phyloP scores from a whole-genome alignment of 2,888 invertebrate genomes.

The Microplitis manilae region DNA sequence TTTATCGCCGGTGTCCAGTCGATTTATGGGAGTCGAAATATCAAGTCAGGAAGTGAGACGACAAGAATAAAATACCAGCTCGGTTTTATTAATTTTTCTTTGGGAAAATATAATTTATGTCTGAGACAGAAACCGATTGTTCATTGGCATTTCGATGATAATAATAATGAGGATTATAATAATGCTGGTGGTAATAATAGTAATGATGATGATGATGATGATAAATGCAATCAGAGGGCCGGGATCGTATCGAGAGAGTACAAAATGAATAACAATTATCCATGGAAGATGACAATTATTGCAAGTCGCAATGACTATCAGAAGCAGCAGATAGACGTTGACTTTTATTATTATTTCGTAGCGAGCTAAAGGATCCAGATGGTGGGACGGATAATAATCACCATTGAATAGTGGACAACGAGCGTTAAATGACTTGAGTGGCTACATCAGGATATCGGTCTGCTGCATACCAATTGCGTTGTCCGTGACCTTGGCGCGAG shows the following conservation, averaged over 20 bases:
- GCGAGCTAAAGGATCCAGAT: conserved; percentile 13
- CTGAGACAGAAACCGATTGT: neutral
- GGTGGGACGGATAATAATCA: conserved; percentile 33
- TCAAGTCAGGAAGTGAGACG: no score
- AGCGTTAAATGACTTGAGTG: conserved; percentile 34
- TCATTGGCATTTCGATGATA: no score
- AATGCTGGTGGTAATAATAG: neutral
- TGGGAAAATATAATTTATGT: no score
- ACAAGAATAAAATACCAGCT: no score
- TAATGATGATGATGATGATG: neutral
- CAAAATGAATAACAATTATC: neutral
- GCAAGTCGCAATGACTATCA: neutral
- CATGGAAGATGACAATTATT: conserved; percentile 1
- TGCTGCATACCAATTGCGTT: conserved; percentile 40
- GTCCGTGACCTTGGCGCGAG: conserved; percentile 38
- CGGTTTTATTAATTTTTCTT: no score
- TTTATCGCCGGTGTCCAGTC: no score
- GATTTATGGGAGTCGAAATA: no score
- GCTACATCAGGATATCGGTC: conserved; percentile 40
- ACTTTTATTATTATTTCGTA: neutral
- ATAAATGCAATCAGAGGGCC: neutral
- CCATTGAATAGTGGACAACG: conserved; percentile 33
- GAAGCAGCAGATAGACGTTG: neutral
- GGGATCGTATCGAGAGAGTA: neutral
- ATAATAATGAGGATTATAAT: neutral